Percentiles rank a stretch among this genome's conserved stretches.
Evolutionary conservation across 1,140 invertebrate genomes (phyloP).

Genomic region (Lordiphosa mommai): DNA sequence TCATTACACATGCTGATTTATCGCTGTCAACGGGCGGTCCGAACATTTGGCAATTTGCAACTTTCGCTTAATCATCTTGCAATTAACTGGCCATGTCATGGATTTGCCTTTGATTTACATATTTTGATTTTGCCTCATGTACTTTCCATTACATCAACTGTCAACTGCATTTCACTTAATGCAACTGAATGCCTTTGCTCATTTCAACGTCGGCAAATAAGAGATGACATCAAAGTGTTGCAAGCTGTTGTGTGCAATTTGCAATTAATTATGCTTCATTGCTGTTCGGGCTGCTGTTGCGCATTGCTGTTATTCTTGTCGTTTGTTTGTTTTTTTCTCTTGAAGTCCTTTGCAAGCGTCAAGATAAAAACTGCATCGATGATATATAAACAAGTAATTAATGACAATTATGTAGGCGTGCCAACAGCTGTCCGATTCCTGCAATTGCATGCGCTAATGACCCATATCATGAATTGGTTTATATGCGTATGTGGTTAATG

Average conservation of each 20-base stretch:
- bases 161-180: constrained; percentile 12
- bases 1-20: constrained; percentile 69
- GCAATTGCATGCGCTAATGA: constrained; percentile 43
- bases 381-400: constrained; percentile 40
- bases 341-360: constrained; percentile 22
- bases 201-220: constrained; percentile 15
- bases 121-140: constrained; percentile 10
- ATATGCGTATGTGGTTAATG: constrained; percentile 3
- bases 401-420: constrained; percentile 43
- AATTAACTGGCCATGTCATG: constrained; percentile 47
- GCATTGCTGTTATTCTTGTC: constrained; percentile 8
- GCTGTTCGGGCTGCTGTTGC: constrained; percentile 9
- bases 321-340: constrained; percentile 6
- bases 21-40: constrained; percentile 59
- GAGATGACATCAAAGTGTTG: constrained; percentile 15
- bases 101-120: constrained; percentile 28
- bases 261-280: constrained; percentile 55
- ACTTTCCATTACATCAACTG: constrained; percentile 23
- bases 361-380: constrained; percentile 41
- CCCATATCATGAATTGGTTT: constrained; percentile 37
- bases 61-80: constrained; percentile 55
- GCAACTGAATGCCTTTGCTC: constrained; percentile 1
- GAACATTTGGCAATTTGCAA: constrained; percentile 27
- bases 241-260: constrained; percentile 37
- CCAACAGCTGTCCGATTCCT: constrained; percentile 17